A percentile compares a stretch with the other conserved stretches of the same genome.
These are phyloP conservation scores for Autographa pulchrina DNA, from an alignment of 2,888 invertebrate genomes.

Conservation along the genomic window DNA sequence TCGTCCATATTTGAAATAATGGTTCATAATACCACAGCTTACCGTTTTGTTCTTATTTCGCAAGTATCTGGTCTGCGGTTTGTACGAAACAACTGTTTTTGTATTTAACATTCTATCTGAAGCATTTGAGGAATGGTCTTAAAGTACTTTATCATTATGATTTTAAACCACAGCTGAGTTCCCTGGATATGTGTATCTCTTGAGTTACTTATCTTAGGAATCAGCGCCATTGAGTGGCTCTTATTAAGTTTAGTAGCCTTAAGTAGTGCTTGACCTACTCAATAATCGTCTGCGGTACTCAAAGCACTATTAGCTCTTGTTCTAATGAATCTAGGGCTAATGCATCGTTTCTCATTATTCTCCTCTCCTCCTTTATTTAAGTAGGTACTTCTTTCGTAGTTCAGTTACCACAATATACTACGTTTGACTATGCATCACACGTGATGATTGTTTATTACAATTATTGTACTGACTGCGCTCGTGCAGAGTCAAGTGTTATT, in stretches of 20 bases:
- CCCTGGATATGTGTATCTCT: background rate
- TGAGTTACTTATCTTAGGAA: background rate
- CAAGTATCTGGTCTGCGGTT: constrained; percentile 26
- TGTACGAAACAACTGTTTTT: constrained; percentile 16
- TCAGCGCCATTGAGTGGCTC: constrained; percentile 4
- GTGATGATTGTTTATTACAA: no score
- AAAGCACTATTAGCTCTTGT: background rate
- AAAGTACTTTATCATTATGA: background rate
- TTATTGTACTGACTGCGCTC: no score
- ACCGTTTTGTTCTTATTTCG: constrained; percentile 36
- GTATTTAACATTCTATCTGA: constrained; percentile 23
- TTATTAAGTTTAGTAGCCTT: constrained; percentile 4
- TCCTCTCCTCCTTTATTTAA: background rate
- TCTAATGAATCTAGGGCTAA: no score
- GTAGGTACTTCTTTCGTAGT: background rate
- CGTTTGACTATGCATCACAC: no score
- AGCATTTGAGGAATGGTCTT: constrained; percentile 1
- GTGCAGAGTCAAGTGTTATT: no score
- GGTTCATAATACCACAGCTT: constrained; percentile 23
- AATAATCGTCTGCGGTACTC: constrained; percentile 3
- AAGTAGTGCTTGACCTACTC: constrained; percentile 2
- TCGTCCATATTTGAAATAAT: constrained; percentile 36
- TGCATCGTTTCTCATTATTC: background rate
- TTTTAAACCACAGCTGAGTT: background rate
- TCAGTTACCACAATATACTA: no score